phyloP scores from a whole-genome alignment of 2,888 invertebrate genomes.

The Dioctria rufipes region DNA sequence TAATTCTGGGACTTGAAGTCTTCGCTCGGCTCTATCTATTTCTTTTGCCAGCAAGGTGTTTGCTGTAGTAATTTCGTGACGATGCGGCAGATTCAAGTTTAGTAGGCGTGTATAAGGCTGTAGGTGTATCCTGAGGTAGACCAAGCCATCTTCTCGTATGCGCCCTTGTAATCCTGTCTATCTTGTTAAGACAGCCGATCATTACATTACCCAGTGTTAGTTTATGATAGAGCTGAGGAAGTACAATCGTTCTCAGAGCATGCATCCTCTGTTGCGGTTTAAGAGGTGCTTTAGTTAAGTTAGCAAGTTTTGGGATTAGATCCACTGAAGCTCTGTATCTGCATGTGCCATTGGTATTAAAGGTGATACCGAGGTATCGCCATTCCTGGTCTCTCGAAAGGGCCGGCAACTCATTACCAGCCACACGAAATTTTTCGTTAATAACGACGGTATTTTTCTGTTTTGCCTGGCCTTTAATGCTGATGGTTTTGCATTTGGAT shows the following conservation, averaged over 20 bases:
- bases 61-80: neutral
- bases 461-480: slow-evolving; percentile 6
- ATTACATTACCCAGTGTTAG: slow-evolving; percentile 9
- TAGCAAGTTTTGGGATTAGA: too few species aligned
- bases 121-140: neutral
- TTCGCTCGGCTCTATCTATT: neutral
- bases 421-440: too few species aligned
- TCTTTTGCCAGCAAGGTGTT: slow-evolving; percentile 10
- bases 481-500: neutral
- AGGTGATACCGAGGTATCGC: too few species aligned
- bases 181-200: neutral
- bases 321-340: too few species aligned
- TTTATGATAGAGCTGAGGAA: too few species aligned
- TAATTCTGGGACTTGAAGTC: neutral
- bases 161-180: neutral
- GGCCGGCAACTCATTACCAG: too few species aligned
- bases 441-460: neutral
- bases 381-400: too few species aligned
- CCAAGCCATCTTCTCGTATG: neutral
- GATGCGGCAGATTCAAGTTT: neutral
- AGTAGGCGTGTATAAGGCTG: neutral
- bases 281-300: too few species aligned
- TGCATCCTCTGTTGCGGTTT: too few species aligned
- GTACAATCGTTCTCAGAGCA: too few species aligned
- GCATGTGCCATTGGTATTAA: too few species aligned